phyloP scores from a whole-genome alignment of 2,888 invertebrate species.

The Rhamphomyia laevipes region DNA sequence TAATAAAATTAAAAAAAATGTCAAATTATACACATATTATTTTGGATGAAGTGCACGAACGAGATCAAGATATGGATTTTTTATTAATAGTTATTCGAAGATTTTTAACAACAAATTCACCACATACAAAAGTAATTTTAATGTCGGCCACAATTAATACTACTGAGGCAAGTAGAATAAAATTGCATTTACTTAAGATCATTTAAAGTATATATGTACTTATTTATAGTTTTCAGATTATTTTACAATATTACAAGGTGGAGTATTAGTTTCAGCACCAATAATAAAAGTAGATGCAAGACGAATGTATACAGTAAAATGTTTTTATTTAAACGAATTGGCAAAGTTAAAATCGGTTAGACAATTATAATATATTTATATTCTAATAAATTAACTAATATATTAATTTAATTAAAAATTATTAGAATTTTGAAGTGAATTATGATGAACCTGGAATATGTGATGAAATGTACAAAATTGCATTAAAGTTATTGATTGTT shows the following conservation, averaged over 20 bases:
- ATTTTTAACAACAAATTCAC: constrained; percentile 52
- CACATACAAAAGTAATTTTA: constrained; percentile 58
- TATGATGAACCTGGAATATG: constrained; percentile 45
- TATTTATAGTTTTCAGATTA: constrained; percentile 27
- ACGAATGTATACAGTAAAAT: constrained; percentile 45
- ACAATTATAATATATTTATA: no score
- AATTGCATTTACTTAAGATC: neutral
- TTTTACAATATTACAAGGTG: constrained; percentile 21
- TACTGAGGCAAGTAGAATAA: constrained; percentile 27
- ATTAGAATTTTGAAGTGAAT: constrained; percentile 40
- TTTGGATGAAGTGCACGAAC: constrained; percentile 88
- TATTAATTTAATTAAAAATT: constrained; percentile 3
- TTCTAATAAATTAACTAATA: neutral
- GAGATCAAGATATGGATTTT: constrained; percentile 88
- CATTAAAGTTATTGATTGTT: constrained; percentile 46
- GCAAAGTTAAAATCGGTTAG: constrained; percentile 40
- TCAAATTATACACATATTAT: constrained; percentile 77
- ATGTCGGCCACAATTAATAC: constrained; percentile 93
- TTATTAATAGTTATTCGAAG: constrained; percentile 70
- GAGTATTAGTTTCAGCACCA: constrained; percentile 39
- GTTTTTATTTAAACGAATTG: constrained; percentile 48
- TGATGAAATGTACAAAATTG: constrained; percentile 47
- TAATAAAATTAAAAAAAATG: constrained; percentile 56
- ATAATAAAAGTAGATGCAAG: constrained; percentile 43
- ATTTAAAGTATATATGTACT: neutral